A percentile compares a stretch with the other conserved stretches of the same genome.
phyloP scores from a whole-genome alignment of 1,140 invertebrate species.

The Calliopsis andreniformis region DNA sequence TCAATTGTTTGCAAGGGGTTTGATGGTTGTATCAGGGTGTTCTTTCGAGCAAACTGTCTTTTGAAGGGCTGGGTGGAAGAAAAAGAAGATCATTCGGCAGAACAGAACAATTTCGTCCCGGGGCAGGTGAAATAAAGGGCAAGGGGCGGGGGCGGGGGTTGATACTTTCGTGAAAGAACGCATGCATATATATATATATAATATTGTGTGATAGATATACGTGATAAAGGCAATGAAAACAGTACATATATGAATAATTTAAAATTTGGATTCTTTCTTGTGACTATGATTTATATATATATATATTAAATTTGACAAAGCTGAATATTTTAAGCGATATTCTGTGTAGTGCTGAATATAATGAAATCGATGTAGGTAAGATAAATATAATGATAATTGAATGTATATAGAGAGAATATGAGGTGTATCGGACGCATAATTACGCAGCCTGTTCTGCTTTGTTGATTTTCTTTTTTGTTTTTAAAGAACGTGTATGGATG shows the following conservation, averaged over 20 bases:
- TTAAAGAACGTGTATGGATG: too few relatives aligned
- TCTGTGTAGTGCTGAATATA: constrained; percentile 64
- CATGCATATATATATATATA: constrained; percentile 58
- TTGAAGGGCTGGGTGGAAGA: background rate
- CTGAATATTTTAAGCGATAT: constrained; percentile 68
- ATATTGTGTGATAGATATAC: constrained; percentile 62
- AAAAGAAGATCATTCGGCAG: constrained; percentile 27
- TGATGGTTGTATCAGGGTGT: constrained; percentile 6
- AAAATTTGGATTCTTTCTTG: constrained; percentile 50
- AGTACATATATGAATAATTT: constrained; percentile 52
- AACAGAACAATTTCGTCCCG: constrained; percentile 52
- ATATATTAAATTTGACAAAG: constrained; percentile 58
- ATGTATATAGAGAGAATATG: constrained; percentile 61
- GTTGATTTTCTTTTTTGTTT: background rate
- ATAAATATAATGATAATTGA: constrained; percentile 53
- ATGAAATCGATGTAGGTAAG: constrained; percentile 64
- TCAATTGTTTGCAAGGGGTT: background rate
- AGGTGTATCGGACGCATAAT: constrained; percentile 57
- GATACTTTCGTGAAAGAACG: constrained; percentile 60
- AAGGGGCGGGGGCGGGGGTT: background rate
- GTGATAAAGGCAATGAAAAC: constrained; percentile 55
- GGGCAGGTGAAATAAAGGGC: constrained; percentile 30
- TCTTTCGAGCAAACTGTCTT: constrained; percentile 47
- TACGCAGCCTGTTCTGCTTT: constrained; percentile 55
- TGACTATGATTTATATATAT: constrained; percentile 50